Evolutionary conservation across 2,888 invertebrate species (phyloP), one percentile per base, ranked within the genome.

Genomic region (Ochropleura plecta): DNA sequence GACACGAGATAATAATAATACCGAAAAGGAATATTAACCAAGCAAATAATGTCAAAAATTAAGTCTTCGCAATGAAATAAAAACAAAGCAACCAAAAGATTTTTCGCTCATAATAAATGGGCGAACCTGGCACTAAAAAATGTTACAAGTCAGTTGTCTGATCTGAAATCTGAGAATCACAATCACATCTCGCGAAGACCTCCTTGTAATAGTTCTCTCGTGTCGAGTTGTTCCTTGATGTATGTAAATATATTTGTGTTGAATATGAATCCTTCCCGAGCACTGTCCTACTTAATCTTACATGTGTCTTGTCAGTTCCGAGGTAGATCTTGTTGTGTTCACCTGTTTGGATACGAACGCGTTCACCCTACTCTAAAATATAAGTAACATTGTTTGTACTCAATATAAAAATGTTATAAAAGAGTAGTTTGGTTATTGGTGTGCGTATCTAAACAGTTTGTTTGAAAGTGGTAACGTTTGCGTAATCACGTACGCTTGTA

Each of bases 221-320:
- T 75, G 76, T 81, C 76, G 66, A 63, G 49, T 57, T 81, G 55
- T 76, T 53, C 20, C 72, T 69, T 79, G 76, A 72, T 81, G 18
- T 85, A 79, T 80, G 72, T 81, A 76, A 83, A 87, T 81, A 67
- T 87, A 83, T 85, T 78, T 70, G 60, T 79, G 76, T 79, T 81
- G 16, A 78, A 83, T 81, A 85, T 78, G 67, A 68, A 83, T 78
- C 69, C 76, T 77, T 48, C 20, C 57, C 68, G 40, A 79, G 80
- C 79, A 79, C 66, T 77, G 69, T 63, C 70, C 70, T 72, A 74
- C 51, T 73, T 75, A 71, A 76, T 71, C 76, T 76, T 67, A 69
- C 51, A 69, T 79, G 64, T 73, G 44, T 67, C 49, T 79, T 69
- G 53, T 72, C 77, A 82, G 65, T 87, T 67, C 62, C 9, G 55